phyloP scores from a whole-genome alignment of 2,797 vertebrate genomes.

The Molothrus aeneus region DNA sequence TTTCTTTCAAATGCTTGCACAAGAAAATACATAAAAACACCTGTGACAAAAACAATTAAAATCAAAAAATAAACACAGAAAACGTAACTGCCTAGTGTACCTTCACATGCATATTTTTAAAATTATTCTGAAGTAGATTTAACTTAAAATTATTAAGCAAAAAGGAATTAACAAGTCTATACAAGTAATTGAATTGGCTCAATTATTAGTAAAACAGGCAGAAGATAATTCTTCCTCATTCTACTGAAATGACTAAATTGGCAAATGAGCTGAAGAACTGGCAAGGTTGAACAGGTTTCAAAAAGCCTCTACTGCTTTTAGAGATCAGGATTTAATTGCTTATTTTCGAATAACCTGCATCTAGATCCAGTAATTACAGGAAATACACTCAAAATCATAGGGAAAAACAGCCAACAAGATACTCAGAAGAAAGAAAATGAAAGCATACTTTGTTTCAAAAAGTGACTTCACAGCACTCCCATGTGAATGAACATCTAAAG shows the following conservation, averaged over 20 bases:
- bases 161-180: not conserved
- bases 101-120: not conserved
- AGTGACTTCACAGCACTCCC: not conserved
- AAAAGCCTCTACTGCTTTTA: not conserved
- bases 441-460: not conserved
- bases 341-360: not conserved
- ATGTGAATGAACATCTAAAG: accelerated
- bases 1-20: not conserved
- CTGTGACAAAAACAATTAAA: not conserved
- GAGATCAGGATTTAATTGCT: not conserved
- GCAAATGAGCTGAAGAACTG: not conserved
- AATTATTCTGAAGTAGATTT: not conserved
- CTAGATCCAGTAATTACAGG: not conserved
- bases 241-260: not conserved
- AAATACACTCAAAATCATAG: not conserved
- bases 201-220: constrained; percentile 22
- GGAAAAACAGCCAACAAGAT: not conserved
- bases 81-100: not conserved
- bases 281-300: not conserved
- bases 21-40: not conserved
- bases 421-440: not conserved
- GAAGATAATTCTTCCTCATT: constrained; percentile 25
- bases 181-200: constrained; percentile 23
- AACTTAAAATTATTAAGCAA: not conserved
- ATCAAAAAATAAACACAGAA: not conserved